Base-by-base conservation (phyloP, 2,113 vertebrate species). In the Leptobrachium leishanense region DNA sequence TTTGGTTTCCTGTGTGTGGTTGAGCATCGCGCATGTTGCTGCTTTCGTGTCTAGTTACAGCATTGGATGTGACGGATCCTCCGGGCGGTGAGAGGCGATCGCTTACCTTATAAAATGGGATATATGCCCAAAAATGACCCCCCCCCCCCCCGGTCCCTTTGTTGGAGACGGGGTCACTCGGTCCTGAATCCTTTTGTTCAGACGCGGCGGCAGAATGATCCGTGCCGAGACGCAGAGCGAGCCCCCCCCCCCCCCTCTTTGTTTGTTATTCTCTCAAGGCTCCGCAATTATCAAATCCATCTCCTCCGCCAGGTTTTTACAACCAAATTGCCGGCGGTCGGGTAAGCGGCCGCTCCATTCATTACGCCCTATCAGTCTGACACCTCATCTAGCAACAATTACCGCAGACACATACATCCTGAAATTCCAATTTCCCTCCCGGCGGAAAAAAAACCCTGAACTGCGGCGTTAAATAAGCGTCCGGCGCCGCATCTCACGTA, bases 361-460 rank as follows among this genome's bases (percentile, higher is more conserved):
- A 91, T 94, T 91, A 93, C 89, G 87, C 82, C 88, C 84, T 84
- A 94, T 94, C 93, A 88, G 89, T 81, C 84, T 93, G 93, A 94
- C 93, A 94, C 91, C 83, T 90, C 93, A 92, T 93, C 93, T 92
- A 91, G 87, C 92, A 92, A 93, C 93, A 92, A 94, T 94, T 93
- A 92, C 91, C 91, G 89, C 90, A 88, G 87, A 84, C 87, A 88
- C 90, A 91, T 92, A 91, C 90, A 92, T 92, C 89, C 90, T 85
- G 86, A 89, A 87, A 89, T 91, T 93, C 91, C 77, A 76, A 90
- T 87, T 92, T 86, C 81, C 39, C 11, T 31, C 2, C 81, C 82
- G 0, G 82, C 89, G 90, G 92, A 90, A 90, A 90, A 92, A 89
- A 82, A 87, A 88, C 85, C 85, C 85, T 1, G 8, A 50, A 50